Conservation (phyloP, 2,113 vertebrate genomes). For the Chaetops frenatus region DNA sequence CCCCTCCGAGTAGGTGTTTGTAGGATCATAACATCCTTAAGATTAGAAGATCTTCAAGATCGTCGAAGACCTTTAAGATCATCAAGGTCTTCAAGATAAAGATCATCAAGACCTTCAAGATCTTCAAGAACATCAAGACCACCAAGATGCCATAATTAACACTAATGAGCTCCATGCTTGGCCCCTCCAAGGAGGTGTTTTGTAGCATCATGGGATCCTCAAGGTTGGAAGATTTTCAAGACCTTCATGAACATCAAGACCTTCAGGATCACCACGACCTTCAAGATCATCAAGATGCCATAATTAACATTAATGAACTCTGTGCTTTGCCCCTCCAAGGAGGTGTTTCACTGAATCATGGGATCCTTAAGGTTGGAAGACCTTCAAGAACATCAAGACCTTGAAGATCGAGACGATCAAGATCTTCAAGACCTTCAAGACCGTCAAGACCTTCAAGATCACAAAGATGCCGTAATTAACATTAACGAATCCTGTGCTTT, state of each 20-base stretch:
- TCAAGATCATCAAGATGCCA: neutral
- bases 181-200: neutral
- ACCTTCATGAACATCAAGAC: neutral
- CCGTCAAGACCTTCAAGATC: neutral
- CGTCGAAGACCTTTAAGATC: neutral
- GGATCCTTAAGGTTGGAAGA: neutral
- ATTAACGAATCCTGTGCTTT: neutral
- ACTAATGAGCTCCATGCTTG: neutral
- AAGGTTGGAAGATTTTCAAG: neutral
- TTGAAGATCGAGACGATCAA: neutral
- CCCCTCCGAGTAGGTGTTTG: neutral
- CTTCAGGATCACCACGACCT: neutral
- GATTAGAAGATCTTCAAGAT: neutral
- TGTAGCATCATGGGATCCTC: neutral
- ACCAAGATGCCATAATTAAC: neutral
- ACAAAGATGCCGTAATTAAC: neutral
- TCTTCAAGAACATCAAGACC: neutral
- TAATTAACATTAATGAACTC: neutral
- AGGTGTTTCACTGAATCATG: neutral
- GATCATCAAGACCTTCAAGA: neutral
- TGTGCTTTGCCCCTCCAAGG: accelerated
- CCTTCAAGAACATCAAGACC: neutral
- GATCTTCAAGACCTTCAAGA: neutral
- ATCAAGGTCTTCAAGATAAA: neutral
- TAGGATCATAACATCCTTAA: accelerated